phyloP scores from a whole-genome alignment of 2,888 invertebrate species.

The Rhamnusium bicolor region DNA sequence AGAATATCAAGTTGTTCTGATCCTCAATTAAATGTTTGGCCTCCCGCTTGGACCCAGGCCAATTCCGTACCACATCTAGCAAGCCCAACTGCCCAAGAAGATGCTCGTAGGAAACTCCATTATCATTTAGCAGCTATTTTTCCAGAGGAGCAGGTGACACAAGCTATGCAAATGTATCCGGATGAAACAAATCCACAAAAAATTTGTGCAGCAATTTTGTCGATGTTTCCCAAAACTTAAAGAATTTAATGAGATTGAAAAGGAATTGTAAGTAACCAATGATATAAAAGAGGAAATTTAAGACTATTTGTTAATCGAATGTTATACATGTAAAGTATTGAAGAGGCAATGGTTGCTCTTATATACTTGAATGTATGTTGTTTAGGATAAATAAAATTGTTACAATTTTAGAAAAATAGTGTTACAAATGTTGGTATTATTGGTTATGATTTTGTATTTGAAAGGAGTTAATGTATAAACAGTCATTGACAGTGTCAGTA shows the following conservation, averaged over 20 bases:
- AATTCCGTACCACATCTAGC: conserved; percentile 61
- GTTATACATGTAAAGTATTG: not conserved
- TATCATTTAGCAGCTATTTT: conserved; percentile 94
- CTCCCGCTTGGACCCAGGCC: conserved; percentile 69
- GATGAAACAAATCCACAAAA: conserved; percentile 92
- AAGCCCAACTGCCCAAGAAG: conserved; percentile 71
- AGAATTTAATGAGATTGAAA: not conserved
- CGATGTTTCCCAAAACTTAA: conserved; percentile 79
- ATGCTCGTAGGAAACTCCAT: conserved; percentile 84
- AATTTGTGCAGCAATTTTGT: conserved; percentile 89
- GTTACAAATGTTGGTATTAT: not conserved
- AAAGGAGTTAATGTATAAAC: no score
- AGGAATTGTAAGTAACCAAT: conserved; percentile 9
- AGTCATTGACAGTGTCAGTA: no score
- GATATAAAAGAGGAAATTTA: conserved; percentile 2
- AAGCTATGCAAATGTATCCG: conserved; percentile 90
- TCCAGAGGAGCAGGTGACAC: conserved; percentile 90
- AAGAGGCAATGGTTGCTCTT: not conserved
- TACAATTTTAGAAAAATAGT: conserved; percentile 1
- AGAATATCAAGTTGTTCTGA: conserved; percentile 75
- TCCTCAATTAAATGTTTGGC: conserved; percentile 76
- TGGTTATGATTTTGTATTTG: no score
- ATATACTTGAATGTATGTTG: not conserved
- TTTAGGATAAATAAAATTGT: not conserved
- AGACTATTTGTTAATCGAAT: conserved; percentile 5